Percentiles rank a stretch among this genome's conserved stretches.
phyloP scores from a whole-genome alignment of 2,797 vertebrate genomes.

The Neosilurus hyrtlii region DNA sequence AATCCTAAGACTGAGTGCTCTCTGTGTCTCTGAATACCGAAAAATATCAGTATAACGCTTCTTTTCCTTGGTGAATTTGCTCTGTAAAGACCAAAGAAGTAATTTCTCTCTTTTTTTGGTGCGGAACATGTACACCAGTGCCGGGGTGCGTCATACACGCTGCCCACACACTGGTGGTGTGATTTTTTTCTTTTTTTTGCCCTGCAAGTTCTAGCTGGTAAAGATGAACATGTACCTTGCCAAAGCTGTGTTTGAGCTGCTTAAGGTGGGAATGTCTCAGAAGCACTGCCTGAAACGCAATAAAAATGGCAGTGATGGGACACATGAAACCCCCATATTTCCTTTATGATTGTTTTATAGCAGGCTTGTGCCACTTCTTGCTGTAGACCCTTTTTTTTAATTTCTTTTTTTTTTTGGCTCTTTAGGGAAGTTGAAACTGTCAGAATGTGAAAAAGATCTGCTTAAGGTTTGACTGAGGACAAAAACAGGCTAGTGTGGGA shows the following conservation, averaged over 20 bases:
- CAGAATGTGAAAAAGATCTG: conserved; percentile 10
- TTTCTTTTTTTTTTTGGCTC: too few species aligned
- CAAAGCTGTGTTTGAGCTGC: conserved; percentile 8
- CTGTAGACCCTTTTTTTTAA: background rate
- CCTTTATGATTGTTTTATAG: background rate
- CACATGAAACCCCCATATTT: background rate
- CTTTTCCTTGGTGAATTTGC: conserved; percentile 21
- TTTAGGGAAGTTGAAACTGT: conserved; percentile 17
- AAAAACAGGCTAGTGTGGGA: conserved; percentile 1
- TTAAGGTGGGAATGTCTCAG: background rate
- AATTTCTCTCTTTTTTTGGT: background rate
- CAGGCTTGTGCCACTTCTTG: conserved; percentile 1
- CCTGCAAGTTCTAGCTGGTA: conserved; percentile 12
- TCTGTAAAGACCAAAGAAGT: background rate
- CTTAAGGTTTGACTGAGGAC: background rate
- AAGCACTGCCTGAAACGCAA: background rate
- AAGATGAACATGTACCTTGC: background rate
- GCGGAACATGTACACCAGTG: background rate
- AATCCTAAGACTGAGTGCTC: conserved; percentile 30
- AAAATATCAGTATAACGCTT: background rate
- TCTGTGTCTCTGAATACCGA: background rate
- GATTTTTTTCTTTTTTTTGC: background rate
- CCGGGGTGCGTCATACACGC: background rate
- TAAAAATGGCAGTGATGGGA: background rate
- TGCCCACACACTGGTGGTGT: conserved; percentile 9